A percentile compares a stretch with the other conserved stretches of the same genome.
These are phyloP conservation scores for Ganaspis sp. DNA, from an alignment of 1,140 invertebrate species.

Conservation along the genomic window DNA sequence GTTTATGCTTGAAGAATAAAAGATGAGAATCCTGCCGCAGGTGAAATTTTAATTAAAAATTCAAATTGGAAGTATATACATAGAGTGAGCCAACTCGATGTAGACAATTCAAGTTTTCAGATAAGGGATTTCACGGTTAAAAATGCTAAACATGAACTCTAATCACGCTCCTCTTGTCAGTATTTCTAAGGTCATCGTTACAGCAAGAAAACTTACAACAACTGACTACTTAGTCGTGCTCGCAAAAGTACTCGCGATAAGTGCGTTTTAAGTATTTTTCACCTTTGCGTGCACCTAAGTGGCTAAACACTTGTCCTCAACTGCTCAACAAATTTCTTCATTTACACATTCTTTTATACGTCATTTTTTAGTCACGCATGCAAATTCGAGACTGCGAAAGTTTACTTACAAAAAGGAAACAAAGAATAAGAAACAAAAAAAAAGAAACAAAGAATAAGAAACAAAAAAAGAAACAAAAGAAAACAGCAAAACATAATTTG, in stretches of 20 bases:
- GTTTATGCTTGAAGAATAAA: conserved; percentile 3
- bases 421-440: too few species aligned
- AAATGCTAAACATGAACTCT: conserved; percentile 13
- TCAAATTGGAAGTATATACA: not conserved
- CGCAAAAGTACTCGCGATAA: not conserved
- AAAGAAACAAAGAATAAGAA: too few species aligned
- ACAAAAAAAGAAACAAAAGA: too few species aligned
- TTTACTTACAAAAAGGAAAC: too few species aligned
- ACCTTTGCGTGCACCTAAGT: not conserved
- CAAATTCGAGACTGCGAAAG: too few species aligned
- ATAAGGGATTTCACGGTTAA: conserved; percentile 1
- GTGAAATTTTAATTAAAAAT: conserved; percentile 25
- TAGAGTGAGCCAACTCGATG: not conserved
- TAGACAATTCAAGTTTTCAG: conserved; percentile 5
- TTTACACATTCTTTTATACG: too few species aligned
- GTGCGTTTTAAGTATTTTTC: conserved; percentile 2
- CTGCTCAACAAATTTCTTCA: not conserved
- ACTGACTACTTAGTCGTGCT: not conserved
- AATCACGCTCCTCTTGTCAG: not conserved
- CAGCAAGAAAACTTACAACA: not conserved
- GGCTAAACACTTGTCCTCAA: conserved; percentile 1
- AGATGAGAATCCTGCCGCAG: not conserved
- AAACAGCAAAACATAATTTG: too few species aligned
- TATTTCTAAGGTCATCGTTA: not conserved
- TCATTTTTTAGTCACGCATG: too few species aligned